Evolutionary conservation across 2,888 invertebrate species (phyloP).

Genomic region (Laspeyria flexula): DNA sequence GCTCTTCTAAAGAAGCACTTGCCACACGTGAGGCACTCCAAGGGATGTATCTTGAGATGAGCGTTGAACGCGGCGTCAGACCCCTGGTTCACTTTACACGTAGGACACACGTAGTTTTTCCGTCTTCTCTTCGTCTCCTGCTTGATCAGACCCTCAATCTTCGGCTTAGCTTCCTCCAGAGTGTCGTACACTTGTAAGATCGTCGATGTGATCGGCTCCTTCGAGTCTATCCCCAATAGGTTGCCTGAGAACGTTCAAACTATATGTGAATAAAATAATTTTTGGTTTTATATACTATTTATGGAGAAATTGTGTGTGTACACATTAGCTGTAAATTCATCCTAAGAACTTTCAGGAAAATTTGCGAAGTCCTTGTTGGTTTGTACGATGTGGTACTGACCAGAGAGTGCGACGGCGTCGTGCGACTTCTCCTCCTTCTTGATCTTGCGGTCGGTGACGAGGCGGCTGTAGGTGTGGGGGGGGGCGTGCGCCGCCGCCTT

Average conservation of each 20-base stretch:
- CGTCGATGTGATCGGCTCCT: slow-evolving; percentile 62
- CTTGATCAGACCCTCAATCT: slow-evolving; percentile 78
- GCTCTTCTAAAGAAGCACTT: slow-evolving; percentile 91
- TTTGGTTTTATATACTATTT: not conserved
- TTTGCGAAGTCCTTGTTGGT: too few relatives aligned
- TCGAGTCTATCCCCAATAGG: slow-evolving; percentile 64
- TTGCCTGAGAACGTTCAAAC: slow-evolving; percentile 51
- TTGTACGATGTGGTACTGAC: too few relatives aligned
- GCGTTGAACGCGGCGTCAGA: slow-evolving; percentile 89
- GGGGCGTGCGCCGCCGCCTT: slow-evolving; percentile 84
- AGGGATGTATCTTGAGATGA: slow-evolving; percentile 92
- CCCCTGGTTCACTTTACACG: slow-evolving; percentile 87
- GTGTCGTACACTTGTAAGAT: slow-evolving; percentile 69
- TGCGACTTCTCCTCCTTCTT: slow-evolving; percentile 74
- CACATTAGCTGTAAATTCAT: too few relatives aligned
- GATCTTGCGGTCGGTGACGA: slow-evolving; percentile 70
- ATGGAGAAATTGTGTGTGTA: not conserved
- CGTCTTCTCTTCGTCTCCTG: slow-evolving; percentile 67
- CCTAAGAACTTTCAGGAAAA: too few relatives aligned
- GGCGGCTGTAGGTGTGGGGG: slow-evolving; percentile 60
- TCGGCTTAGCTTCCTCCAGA: slow-evolving; percentile 73
- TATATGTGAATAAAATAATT: slow-evolving; percentile 1
- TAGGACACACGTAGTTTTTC: slow-evolving; percentile 71
- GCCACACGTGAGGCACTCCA: slow-evolving; percentile 93
- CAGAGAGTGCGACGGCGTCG: slow-evolving; percentile 54